phyloP scores from a whole-genome alignment of 92 coral and sea anemone species.

The Heliopora coerulea region DNA sequence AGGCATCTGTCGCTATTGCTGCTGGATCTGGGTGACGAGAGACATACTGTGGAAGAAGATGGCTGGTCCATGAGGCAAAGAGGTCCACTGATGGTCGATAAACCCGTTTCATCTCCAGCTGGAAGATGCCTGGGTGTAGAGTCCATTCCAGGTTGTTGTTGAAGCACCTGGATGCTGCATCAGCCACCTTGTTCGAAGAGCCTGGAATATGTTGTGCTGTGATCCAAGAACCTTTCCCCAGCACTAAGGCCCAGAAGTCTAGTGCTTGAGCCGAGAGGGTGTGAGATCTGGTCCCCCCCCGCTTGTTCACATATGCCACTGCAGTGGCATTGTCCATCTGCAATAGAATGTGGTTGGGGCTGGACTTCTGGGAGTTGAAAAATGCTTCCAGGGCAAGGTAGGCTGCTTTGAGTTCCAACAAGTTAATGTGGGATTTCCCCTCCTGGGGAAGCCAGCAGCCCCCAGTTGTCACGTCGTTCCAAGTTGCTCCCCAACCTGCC shows the following conservation, averaged over 20 bases:
- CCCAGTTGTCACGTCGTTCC: constrained; percentile 31
- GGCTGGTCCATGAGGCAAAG: constrained; percentile 47
- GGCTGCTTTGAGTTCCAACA: constrained; percentile 49
- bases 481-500: constrained; percentile 42
- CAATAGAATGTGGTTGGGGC: constrained; percentile 34
- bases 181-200: constrained; percentile 55
- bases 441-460: constrained; percentile 42
- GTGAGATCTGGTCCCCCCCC: constrained; percentile 36
- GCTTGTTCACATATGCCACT: constrained; percentile 51
- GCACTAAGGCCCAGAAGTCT: constrained; percentile 48
- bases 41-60: constrained; percentile 47
- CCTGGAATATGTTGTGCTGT: constrained; percentile 60
- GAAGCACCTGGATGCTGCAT: constrained; percentile 52
- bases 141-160: constrained; percentile 49
- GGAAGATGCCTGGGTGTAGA: constrained; percentile 25
- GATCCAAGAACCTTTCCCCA: constrained; percentile 40
- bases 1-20: constrained; percentile 51
- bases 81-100: constrained; percentile 53
- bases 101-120: constrained; percentile 3
- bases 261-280: constrained; percentile 34
- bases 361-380: neutral
- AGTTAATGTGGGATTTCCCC: constrained; percentile 45
- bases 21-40: constrained; percentile 55
- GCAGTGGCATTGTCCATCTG: constrained; percentile 55
- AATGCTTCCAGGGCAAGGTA: constrained; percentile 42